Conservation (phyloP, 2,113 vertebrate species). For the Nothobranchius kuhntae region DNA sequence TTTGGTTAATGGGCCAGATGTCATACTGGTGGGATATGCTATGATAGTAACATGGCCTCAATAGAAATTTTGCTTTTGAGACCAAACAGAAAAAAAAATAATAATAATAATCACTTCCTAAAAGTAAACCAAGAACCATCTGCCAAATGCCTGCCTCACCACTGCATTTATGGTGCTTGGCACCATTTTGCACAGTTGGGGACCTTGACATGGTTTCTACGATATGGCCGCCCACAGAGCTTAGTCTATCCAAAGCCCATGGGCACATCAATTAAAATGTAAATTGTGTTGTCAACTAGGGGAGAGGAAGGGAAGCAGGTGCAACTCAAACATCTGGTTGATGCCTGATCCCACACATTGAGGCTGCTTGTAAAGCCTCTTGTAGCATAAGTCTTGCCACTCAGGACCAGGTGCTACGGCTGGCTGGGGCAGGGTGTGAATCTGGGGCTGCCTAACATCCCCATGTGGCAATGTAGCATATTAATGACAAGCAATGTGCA, state of each 20-base stretch:
- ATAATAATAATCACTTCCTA: slow-evolving; percentile 27
- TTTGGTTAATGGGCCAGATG: not conserved
- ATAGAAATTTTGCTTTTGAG: slow-evolving; percentile 5
- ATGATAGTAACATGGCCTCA: slow-evolving; percentile 6
- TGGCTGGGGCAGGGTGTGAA: slow-evolving; percentile 59
- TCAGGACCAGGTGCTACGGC: slow-evolving; percentile 50
- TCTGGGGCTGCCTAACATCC: slow-evolving; percentile 51
- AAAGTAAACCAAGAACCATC: slow-evolving; percentile 45
- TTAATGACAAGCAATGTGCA: slow-evolving; percentile 66
- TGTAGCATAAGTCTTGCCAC: slow-evolving; percentile 45
- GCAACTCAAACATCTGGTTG: slow-evolving; percentile 71
- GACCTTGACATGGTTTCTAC: slow-evolving; percentile 59
- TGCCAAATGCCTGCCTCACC: slow-evolving; percentile 46
- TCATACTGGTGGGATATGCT: slow-evolving; percentile 35
- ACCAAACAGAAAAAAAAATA: not conserved
- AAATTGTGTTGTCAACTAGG: slow-evolving; percentile 58
- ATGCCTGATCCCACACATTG: slow-evolving; percentile 57
- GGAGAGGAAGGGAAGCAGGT: slow-evolving; percentile 50
- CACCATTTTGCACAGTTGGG: slow-evolving; percentile 36
- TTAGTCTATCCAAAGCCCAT: slow-evolving; percentile 57
- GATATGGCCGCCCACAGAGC: slow-evolving; percentile 35
- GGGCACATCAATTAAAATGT: slow-evolving; percentile 69
- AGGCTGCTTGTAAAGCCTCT: slow-evolving; percentile 45
- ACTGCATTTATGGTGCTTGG: slow-evolving; percentile 44
- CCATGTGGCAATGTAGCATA: slow-evolving; percentile 60